Evolutionary conservation across 2,888 invertebrate species (phyloP).

Genomic region (Nebria salina): DNA sequence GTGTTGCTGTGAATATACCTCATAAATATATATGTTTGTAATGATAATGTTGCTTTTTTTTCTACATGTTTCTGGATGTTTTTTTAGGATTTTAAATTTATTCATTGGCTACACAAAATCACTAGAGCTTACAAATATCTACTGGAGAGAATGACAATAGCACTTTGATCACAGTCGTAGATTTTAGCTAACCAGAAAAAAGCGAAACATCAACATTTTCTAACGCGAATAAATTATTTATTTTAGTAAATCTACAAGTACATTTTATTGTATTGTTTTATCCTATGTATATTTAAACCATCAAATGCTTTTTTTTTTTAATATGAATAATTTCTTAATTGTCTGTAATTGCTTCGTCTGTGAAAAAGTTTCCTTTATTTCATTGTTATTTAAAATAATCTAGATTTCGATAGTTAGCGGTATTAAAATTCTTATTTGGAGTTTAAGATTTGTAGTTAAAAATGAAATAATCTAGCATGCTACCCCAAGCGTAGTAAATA

Average conservation of each 20-base stretch:
- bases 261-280: too few relatives aligned
- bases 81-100: neutral
- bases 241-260: too few relatives aligned
- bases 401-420: too few relatives aligned
- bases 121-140: neutral
- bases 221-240: too few relatives aligned
- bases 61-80: neutral
- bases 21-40: slow-evolving; percentile 20
- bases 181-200: neutral
- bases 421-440: too few relatives aligned
- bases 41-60: neutral
- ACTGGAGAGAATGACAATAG: neutral
- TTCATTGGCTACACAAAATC: neutral
- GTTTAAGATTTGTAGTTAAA: neutral
- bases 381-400: too few relatives aligned
- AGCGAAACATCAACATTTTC: too few relatives aligned
- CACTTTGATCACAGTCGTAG: neutral
- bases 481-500: neutral
- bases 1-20: neutral
- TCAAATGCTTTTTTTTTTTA: too few relatives aligned
- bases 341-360: too few relatives aligned
- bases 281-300: too few relatives aligned
- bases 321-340: too few relatives aligned
- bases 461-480: neutral
- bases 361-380: too few relatives aligned